Conservation (phyloP, 2,113 vertebrate species). For the Galemys pyrenaicus region DNA sequence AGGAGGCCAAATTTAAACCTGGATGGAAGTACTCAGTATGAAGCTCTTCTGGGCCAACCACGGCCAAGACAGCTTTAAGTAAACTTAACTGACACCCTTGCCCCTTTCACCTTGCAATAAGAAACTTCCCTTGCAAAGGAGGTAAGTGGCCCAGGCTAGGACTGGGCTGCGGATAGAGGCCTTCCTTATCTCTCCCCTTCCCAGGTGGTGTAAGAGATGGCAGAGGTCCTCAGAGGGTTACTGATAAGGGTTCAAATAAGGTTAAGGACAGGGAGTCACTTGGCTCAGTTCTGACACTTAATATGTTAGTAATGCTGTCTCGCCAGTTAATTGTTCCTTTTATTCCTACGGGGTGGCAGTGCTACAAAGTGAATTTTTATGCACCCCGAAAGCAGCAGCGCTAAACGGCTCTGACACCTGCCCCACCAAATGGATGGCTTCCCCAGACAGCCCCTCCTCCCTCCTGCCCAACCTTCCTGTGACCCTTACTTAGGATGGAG, state of each 20-base stretch:
- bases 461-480: not conserved
- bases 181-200: not conserved
- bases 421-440: not conserved
- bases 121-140: rapidly evolving
- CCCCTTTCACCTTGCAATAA: not conserved
- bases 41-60: not conserved
- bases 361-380: not conserved
- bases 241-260: not conserved
- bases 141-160: not conserved
- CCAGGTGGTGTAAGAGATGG: not conserved
- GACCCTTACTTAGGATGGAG: not conserved
- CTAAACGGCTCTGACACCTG: not conserved
- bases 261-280: not conserved
- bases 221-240: not conserved
- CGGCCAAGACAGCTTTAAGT: not conserved
- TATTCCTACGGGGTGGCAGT: not conserved
- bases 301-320: not conserved
- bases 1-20: not conserved
- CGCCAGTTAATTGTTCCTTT: not conserved
- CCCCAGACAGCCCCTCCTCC: not conserved
- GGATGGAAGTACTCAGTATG: not conserved
- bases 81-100: not conserved
- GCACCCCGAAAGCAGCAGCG: not conserved
- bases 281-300: not conserved
- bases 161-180: not conserved